These are phyloP conservation scores for Nestor notabilis DNA, from an alignment of 2,113 vertebrate genomes.

Conservation along the genomic window DNA sequence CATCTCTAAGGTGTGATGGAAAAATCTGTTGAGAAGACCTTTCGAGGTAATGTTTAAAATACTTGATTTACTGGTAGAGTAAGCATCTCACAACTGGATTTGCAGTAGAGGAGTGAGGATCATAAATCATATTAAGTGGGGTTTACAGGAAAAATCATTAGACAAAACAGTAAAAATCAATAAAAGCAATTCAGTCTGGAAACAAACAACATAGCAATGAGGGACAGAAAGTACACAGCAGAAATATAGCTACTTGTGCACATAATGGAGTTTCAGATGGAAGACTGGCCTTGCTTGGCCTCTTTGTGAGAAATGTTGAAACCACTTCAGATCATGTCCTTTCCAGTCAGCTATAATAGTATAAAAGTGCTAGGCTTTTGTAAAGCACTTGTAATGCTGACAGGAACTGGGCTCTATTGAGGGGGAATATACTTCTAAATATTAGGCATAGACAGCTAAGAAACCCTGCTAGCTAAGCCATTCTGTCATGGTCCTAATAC, in stretches of 20 bases:
- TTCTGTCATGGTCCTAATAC: background rate
- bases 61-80: background rate
- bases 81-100: background rate
- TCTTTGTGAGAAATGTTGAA: background rate
- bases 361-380: background rate
- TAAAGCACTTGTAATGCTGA: background rate
- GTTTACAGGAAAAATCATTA: constrained; percentile 7
- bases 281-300: background rate
- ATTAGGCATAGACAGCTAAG: background rate
- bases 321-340: background rate
- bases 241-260: background rate
- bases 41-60: background rate
- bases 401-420: background rate
- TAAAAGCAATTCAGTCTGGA: constrained; percentile 6
- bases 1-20: background rate
- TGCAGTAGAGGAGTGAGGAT: background rate
- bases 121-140: background rate
- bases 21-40: background rate
- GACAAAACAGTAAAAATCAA: constrained; percentile 17
- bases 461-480: background rate
- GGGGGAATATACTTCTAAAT: background rate
- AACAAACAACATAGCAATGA: background rate
- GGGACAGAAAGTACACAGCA: background rate
- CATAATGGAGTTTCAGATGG: background rate
- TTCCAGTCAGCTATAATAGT: background rate